Evolutionary conservation across 2,797 vertebrate genomes (phyloP).

Genomic region (Sebastes diaconus): DNA sequence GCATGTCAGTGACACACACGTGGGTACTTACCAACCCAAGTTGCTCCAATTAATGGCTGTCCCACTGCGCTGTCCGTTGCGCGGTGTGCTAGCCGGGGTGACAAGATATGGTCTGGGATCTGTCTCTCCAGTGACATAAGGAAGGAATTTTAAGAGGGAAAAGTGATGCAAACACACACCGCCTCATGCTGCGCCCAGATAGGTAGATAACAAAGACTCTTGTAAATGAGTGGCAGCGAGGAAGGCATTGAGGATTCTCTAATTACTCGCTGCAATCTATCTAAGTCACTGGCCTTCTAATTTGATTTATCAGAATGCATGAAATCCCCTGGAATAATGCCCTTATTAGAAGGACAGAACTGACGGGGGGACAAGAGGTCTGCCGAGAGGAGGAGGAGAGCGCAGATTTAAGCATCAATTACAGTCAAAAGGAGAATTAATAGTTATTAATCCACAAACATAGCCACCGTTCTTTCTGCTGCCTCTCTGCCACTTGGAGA

Average conservation of each 20-base stretch:
- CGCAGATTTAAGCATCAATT: slow-evolving; percentile 86
- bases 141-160: slow-evolving; percentile 85
- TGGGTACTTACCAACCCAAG: slow-evolving; percentile 89
- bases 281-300: slow-evolving; percentile 85
- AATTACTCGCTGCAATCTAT: slow-evolving; percentile 85
- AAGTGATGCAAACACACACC: slow-evolving; percentile 75
- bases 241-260: slow-evolving; percentile 85
- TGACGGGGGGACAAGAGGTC: slow-evolving; percentile 82
- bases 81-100: slow-evolving; percentile 86
- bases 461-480: slow-evolving; percentile 46
- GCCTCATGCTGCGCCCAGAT: slow-evolving; percentile 77
- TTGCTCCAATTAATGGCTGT: slow-evolving; percentile 97
- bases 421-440: slow-evolving; percentile 85
- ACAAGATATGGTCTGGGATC: slow-evolving; percentile 95
- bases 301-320: slow-evolving; percentile 86
- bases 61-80: slow-evolving; percentile 92
- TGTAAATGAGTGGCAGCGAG: slow-evolving; percentile 84
- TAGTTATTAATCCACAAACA: slow-evolving; percentile 84
- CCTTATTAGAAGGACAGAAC: slow-evolving; percentile 83
- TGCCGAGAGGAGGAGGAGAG: slow-evolving; percentile 66
- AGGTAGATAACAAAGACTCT: slow-evolving; percentile 82
- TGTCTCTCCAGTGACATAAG: slow-evolving; percentile 94
- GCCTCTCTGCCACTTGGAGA: slow-evolving; percentile 45
- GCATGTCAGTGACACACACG: slow-evolving; percentile 85
- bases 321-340: slow-evolving; percentile 82